Evolutionary conservation across 1,140 invertebrate species (phyloP).

Genomic region (Geopemphigus sp.): DNA sequence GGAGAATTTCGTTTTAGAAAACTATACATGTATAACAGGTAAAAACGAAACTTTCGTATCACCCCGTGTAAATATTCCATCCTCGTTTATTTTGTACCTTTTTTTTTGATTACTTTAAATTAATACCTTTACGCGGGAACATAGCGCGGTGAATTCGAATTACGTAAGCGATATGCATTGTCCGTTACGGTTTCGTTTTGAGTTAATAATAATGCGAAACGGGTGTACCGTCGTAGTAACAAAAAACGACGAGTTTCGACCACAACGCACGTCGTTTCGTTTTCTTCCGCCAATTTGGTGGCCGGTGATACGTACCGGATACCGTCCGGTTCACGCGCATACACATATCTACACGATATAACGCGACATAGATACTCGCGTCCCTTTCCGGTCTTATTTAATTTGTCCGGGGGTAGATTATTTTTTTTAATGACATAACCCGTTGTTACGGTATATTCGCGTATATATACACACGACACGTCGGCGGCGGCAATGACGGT

Average conservation of each 20-base stretch:
- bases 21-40: too few relatives aligned
- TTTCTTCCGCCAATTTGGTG: neutral
- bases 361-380: too few relatives aligned
- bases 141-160: too few relatives aligned
- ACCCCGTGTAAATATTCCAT: too few relatives aligned
- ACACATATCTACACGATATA: neutral
- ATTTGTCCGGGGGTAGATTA: slow-evolving; percentile 32
- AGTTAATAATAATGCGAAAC: neutral
- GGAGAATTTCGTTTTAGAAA: too few relatives aligned
- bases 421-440: slow-evolving; percentile 46
- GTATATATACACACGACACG: slow-evolving; percentile 4
- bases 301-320: neutral
- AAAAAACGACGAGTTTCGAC: neutral
- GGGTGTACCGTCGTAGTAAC: neutral
- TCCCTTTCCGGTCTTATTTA: slow-evolving; percentile 38
- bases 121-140: too few relatives aligned
- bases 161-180: too few relatives aligned
- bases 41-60: too few relatives aligned
- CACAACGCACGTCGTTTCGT: neutral
- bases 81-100: too few relatives aligned
- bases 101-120: too few relatives aligned
- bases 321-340: neutral
- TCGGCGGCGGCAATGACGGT: neutral
- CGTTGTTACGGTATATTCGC: slow-evolving; percentile 27
- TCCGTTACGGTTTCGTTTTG: neutral